Percentiles rank a stretch among this genome's conserved stretches.
phyloP scores from a whole-genome alignment of 2,797 vertebrate species.

The Sternotherus odoratus region DNA sequence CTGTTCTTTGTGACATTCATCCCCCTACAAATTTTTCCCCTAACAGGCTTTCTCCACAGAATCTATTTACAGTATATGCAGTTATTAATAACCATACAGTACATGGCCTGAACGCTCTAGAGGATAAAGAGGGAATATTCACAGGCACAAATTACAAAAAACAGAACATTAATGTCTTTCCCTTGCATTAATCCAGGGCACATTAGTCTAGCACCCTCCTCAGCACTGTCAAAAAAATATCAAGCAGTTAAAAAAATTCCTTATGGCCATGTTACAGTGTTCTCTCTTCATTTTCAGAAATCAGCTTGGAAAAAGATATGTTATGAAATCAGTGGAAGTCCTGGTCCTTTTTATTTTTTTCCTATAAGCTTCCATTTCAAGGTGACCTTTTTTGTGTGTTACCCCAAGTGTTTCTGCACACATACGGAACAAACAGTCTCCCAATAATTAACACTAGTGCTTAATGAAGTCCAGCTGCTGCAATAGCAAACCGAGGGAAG shows the following conservation, averaged over 20 bases:
- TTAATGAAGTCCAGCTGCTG: slow-evolving; percentile 99
- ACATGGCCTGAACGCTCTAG: slow-evolving; percentile 50
- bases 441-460: slow-evolving; percentile 95
- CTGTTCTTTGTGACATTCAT: slow-evolving; percentile 36
- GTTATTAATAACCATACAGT: slow-evolving; percentile 64
- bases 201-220: neutral
- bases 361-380: slow-evolving; percentile 84
- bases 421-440: slow-evolving; percentile 86
- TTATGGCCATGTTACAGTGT: neutral
- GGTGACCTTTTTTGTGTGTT: slow-evolving; percentile 87
- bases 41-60: slow-evolving; percentile 66
- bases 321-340: slow-evolving; percentile 9
- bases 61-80: slow-evolving; percentile 58
- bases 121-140: slow-evolving; percentile 47
- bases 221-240: neutral
- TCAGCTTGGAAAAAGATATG: neutral
- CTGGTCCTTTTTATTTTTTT: neutral
- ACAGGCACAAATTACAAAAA: neutral
- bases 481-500: slow-evolving; percentile 85
- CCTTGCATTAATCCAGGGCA: neutral
- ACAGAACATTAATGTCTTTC: neutral
- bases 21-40: slow-evolving; percentile 33
- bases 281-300: neutral
- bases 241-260: neutral
- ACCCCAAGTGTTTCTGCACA: slow-evolving; percentile 82